Conservation (phyloP, 2,113 vertebrate genomes). For the Sitta europaea region DNA sequence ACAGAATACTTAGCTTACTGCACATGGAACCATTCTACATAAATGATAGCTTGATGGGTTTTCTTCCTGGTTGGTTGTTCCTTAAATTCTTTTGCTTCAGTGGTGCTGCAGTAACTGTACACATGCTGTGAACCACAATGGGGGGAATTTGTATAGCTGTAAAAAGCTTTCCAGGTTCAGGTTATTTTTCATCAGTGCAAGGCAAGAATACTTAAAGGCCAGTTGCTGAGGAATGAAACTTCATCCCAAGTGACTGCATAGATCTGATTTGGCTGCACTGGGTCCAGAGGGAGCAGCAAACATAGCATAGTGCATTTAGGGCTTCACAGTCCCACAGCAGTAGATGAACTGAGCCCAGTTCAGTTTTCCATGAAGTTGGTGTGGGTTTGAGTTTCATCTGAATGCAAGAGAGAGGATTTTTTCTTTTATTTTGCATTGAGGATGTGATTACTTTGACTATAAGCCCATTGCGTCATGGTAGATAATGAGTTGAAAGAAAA, state of each 20-base stretch:
- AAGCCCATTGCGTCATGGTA: neutral
- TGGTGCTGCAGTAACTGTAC: neutral
- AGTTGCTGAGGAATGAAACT: neutral
- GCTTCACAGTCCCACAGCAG: neutral
- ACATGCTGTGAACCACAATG: neutral
- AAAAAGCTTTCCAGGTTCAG: neutral
- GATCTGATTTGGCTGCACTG: neutral
- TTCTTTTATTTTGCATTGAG: neutral
- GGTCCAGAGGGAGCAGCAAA: neutral
- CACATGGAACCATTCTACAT: neutral
- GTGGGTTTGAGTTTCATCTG: neutral
- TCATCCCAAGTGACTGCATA: neutral
- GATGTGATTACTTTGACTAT: neutral
- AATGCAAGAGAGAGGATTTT: neutral
- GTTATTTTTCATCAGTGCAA: neutral
- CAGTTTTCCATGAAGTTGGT: neutral
- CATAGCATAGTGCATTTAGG: neutral
- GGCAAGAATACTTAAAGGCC: neutral
- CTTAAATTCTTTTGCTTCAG: neutral
- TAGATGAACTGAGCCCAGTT: neutral
- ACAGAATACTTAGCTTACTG: neutral
- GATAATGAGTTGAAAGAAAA: neutral
- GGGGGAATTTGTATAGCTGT: neutral
- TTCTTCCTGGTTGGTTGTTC: neutral
- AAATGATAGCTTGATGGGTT: neutral